A percentile compares a stretch with the other conserved stretches of the same genome.
phyloP scores from a whole-genome alignment of 2,888 invertebrate species.

The Epistrophe grossulariae region DNA sequence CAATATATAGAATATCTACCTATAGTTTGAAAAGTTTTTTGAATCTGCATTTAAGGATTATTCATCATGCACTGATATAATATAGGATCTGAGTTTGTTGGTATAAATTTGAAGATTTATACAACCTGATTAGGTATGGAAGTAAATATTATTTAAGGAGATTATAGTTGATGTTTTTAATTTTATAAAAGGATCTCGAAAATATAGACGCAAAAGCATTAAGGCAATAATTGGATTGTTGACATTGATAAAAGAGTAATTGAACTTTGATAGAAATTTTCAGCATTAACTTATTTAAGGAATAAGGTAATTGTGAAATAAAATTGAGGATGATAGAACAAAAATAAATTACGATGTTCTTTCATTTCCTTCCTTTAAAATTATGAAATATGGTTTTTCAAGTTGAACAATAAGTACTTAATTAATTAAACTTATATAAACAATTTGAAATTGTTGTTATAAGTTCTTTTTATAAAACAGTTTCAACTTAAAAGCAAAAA shows the following conservation, averaged over 20 bases:
- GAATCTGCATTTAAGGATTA: background rate
- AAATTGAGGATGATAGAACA: too few relatives aligned
- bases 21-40: slow-evolving; percentile 4
- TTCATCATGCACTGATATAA: slow-evolving; percentile 8
- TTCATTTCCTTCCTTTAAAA: too few relatives aligned
- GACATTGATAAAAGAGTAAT: background rate
- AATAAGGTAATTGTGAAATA: too few relatives aligned
- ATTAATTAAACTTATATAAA: too few relatives aligned
- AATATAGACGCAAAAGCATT: background rate
- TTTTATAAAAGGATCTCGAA: background rate
- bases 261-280: too few relatives aligned
- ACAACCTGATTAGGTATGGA: slow-evolving; percentile 1
- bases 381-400: too few relatives aligned
- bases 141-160: slow-evolving; percentile 9
- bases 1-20: background rate
- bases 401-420: too few relatives aligned
- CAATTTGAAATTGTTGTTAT: too few relatives aligned
- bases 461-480: too few relatives aligned
- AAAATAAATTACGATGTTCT: too few relatives aligned
- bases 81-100: background rate
- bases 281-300: too few relatives aligned
- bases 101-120: slow-evolving; percentile 17
- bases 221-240: background rate
- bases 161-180: background rate
- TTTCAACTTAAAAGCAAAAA: too few relatives aligned